Conservation (phyloP, 2,797 vertebrate species). For the Notolabrus celidotus region DNA sequence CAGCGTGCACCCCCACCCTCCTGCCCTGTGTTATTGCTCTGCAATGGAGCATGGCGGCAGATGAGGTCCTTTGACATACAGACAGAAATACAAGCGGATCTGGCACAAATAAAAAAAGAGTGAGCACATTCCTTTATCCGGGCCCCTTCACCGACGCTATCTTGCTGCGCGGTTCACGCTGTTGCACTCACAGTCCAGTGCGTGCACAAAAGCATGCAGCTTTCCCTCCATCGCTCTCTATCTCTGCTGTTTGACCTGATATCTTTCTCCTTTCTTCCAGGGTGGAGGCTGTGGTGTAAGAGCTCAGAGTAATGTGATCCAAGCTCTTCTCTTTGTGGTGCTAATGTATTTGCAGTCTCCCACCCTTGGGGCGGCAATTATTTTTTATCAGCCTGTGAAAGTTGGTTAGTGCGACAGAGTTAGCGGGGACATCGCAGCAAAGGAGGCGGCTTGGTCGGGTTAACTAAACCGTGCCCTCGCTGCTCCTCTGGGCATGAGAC, state of each 20-base stretch:
- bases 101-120: slow-evolving; percentile 16
- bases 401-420: slow-evolving; percentile 70
- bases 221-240: slow-evolving; percentile 11
- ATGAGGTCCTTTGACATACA: slow-evolving; percentile 73
- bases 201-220: slow-evolving; percentile 24
- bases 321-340: slow-evolving; percentile 72
- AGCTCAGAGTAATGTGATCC: slow-evolving; percentile 69
- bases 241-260: slow-evolving; percentile 48
- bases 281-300: slow-evolving; percentile 51
- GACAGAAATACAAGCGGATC: slow-evolving; percentile 64
- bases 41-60: slow-evolving; percentile 74
- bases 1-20: slow-evolving; percentile 26
- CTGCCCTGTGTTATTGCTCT: slow-evolving; percentile 68
- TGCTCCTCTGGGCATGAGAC: slow-evolving; percentile 18
- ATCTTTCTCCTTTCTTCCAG: slow-evolving; percentile 11
- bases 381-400: slow-evolving; percentile 84
- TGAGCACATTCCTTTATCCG: slow-evolving; percentile 41
- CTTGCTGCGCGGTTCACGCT: neutral
- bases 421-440: slow-evolving; percentile 14
- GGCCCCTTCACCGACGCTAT: slow-evolving; percentile 16
- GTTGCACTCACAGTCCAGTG: slow-evolving; percentile 9
- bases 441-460: neutral
- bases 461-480: slow-evolving; percentile 46
- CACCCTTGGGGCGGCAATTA: slow-evolving; percentile 74
- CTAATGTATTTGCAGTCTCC: slow-evolving; percentile 71